A percentile compares a stretch with the other conserved stretches of the same genome.
Evolutionary conservation across 2,113 vertebrate genomes (phyloP).

Genomic region (Dipodomys spectabilis): DNA sequence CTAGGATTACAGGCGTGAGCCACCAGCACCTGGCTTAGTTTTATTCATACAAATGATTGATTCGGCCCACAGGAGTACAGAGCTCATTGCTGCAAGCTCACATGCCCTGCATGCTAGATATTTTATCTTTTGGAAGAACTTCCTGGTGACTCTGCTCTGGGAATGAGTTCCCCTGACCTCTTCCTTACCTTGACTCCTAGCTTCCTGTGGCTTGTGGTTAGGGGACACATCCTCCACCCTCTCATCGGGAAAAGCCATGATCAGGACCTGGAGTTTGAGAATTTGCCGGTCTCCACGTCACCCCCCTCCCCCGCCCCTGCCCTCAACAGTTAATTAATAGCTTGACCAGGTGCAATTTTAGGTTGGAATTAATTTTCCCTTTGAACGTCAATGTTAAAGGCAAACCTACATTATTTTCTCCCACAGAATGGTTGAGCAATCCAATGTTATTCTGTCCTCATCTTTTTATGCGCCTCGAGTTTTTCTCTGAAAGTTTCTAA

Average conservation of each 20-base stretch:
- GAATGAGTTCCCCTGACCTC: neutral
- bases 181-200: neutral
- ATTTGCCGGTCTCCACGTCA: neutral
- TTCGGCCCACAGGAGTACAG: rapidly evolving
- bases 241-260: neutral
- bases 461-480: neutral
- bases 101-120: neutral
- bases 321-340: neutral
- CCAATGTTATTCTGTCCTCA: neutral
- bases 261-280: neutral
- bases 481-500: neutral
- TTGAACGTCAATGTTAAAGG: conserved; percentile 8
- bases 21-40: neutral
- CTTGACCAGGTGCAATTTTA: neutral
- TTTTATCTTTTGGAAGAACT: neutral
- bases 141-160: neutral
- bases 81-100: neutral
- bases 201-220: neutral
- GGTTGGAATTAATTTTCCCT: neutral
- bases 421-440: neutral
- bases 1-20: no score
- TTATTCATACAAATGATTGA: neutral
- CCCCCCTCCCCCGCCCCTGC: neutral
- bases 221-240: no score
- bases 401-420: neutral